These are phyloP conservation scores for Carollia perspicillata DNA, from an alignment of 2,113 vertebrate genomes.

Conservation along the genomic window DNA sequence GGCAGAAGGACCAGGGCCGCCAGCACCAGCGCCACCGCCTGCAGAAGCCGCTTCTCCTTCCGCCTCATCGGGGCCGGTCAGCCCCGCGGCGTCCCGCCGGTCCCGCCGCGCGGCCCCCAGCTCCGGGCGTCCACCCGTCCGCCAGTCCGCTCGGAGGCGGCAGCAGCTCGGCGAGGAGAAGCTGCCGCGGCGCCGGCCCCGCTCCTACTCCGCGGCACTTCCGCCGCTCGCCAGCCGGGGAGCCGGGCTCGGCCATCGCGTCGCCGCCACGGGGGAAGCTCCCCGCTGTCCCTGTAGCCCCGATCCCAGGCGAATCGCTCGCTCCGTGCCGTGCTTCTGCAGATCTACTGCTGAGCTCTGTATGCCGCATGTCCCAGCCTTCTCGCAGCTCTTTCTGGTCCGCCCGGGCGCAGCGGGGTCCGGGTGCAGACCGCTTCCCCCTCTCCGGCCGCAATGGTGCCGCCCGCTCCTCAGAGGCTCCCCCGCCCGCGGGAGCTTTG, in stretches of 20 bases:
- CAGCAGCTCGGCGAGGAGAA: conserved; percentile 43
- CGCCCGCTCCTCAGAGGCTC: not conserved
- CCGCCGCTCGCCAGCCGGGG: conserved; percentile 76
- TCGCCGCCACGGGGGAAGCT: not conserved
- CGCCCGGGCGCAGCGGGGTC: rapidly evolving
- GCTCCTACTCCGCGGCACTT: conserved; percentile 81
- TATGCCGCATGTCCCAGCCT: rapidly evolving
- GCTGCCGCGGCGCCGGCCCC: conserved; percentile 68
- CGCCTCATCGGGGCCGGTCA: conserved; percentile 88
- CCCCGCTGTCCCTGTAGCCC: not conserved
- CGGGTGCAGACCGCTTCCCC: not conserved
- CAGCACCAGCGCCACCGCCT: conserved; percentile 89
- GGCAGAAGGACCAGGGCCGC: conserved; percentile 92
- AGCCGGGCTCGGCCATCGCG: conserved; percentile 56
- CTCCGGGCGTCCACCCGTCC: conserved; percentile 65
- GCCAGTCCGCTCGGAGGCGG: conserved; percentile 65
- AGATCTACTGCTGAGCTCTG: rapidly evolving
- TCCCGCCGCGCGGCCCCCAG: conserved; percentile 57
- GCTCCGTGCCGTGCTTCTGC: rapidly evolving
- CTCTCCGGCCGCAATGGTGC: conserved; percentile 11
- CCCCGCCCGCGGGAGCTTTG: conserved; percentile 61
- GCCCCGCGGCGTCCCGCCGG: conserved; percentile 61
- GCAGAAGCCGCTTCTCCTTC: conserved; percentile 93
- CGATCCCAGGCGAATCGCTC: not conserved
- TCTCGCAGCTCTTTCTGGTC: rapidly evolving